A percentile compares a stretch with the other conserved stretches of the same genome.
Conservation (phyloP, 2,797 vertebrate genomes). For the Catharus ustulatus region DNA sequence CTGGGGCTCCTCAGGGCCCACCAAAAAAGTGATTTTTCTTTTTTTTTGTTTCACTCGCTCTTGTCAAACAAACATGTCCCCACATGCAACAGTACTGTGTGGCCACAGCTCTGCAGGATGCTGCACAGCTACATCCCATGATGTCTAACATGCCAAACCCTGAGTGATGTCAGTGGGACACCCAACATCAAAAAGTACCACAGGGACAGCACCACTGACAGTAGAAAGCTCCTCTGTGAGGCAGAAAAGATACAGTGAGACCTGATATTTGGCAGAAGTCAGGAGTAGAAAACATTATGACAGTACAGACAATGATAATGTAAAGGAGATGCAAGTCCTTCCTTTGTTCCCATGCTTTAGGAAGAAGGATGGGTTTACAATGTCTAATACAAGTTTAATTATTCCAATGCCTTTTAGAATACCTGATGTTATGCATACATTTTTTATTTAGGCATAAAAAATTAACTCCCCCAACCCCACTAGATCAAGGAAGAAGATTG, state of each 20-base stretch:
- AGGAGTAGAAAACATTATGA: neutral
- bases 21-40: neutral
- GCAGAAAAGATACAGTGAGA: neutral
- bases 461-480: neutral
- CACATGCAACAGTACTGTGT: neutral
- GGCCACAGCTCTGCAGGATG: fast-evolving
- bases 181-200: neutral
- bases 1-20: neutral
- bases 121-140: neutral
- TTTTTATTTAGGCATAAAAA: neutral
- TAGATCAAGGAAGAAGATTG: neutral
- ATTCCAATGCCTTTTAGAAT: neutral
- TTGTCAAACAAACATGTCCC: neutral
- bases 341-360: neutral
- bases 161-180: neutral
- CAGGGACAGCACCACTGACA: neutral
- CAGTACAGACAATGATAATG: neutral
- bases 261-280: neutral
- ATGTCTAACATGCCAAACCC: neutral
- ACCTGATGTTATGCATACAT: neutral
- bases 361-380: neutral
- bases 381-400: neutral
- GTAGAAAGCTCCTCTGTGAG: neutral
- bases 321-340: neutral
- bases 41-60: neutral